These are phyloP conservation scores for Drosophila seclusa DNA, from an alignment of 2,888 invertebrate species.

Conservation along the genomic window DNA sequence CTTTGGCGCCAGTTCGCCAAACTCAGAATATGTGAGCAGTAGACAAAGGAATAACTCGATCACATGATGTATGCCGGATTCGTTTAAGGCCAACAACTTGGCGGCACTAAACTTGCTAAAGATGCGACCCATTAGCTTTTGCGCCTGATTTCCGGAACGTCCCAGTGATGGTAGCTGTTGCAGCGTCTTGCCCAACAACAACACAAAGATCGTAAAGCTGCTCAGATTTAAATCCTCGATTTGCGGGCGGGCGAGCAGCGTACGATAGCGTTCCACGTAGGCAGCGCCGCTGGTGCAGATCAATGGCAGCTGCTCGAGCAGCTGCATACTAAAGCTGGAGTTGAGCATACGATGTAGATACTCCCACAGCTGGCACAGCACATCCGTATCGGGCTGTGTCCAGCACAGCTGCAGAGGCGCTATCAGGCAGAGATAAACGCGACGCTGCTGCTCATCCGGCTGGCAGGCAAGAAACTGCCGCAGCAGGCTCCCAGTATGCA, in stretches of 20 bases:
- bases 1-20: constrained; percentile 80
- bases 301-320: constrained; percentile 85
- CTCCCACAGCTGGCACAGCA: constrained; percentile 87
- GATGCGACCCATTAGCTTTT: constrained; percentile 86
- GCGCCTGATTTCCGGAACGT: constrained; percentile 69
- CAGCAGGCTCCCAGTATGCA: constrained; percentile 61
- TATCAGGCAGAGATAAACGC: constrained; percentile 85
- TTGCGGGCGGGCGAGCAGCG: constrained; percentile 76
- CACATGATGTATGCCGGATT: constrained; percentile 87
- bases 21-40: constrained; percentile 73
- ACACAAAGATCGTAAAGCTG: constrained; percentile 86
- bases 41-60: constrained; percentile 84
- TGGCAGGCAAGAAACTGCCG: constrained; percentile 85
- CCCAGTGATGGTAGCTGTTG: constrained; percentile 58
- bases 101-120: constrained; percentile 87
- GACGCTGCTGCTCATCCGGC: constrained; percentile 85
- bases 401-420: constrained; percentile 84
- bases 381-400: constrained; percentile 85
- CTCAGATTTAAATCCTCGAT: constrained; percentile 83
- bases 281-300: constrained; percentile 77
- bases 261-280: constrained; percentile 84
- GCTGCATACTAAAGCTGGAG: constrained; percentile 86
- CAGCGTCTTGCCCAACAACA: constrained; percentile 85
- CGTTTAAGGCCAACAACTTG: constrained; percentile 86
- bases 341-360: constrained; percentile 87